Conservation (phyloP, 2,113 vertebrate genomes). For the Halichoeres trimaculatus region DNA sequence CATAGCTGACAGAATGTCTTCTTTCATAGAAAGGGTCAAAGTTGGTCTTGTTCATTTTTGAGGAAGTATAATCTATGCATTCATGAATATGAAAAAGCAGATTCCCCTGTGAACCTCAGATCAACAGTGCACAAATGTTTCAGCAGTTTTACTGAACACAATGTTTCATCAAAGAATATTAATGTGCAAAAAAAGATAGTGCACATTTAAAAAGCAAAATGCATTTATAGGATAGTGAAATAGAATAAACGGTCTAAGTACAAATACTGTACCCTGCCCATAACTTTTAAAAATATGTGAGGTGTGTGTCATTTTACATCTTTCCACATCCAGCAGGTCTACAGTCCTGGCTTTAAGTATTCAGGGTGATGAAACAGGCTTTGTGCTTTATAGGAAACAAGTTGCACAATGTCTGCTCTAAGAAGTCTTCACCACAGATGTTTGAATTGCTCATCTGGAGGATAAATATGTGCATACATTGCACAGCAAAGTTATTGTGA, state of each 20-base stretch:
- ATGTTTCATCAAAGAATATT: constrained; percentile 7
- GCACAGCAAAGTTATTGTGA: background rate
- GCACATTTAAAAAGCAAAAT: constrained; percentile 15
- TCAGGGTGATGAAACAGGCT: constrained; percentile 5
- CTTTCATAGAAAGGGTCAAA: background rate
- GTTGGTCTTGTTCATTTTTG: background rate
- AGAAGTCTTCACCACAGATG: background rate
- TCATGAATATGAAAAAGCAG: background rate
- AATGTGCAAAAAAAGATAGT: background rate
- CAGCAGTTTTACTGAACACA: background rate
- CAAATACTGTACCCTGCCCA: constrained; percentile 28
- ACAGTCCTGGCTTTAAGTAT: constrained; percentile 11
- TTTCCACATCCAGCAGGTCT: background rate
- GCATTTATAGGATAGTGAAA: background rate
- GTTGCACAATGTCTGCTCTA: background rate
- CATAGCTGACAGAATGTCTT: background rate
- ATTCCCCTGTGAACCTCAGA: background rate
- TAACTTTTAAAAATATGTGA: constrained; percentile 8
- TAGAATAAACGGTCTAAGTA: too few species aligned
- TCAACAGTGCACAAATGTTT: background rate
- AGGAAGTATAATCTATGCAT: background rate
- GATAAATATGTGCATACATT: background rate
- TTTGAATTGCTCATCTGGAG: background rate
- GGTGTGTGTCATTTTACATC: background rate
- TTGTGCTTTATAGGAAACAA: background rate